Evolutionary conservation across 2,888 invertebrate species (phyloP), one percentile per base, ranked within the genome.

Genomic region (Dryobotodes eremita): DNA sequence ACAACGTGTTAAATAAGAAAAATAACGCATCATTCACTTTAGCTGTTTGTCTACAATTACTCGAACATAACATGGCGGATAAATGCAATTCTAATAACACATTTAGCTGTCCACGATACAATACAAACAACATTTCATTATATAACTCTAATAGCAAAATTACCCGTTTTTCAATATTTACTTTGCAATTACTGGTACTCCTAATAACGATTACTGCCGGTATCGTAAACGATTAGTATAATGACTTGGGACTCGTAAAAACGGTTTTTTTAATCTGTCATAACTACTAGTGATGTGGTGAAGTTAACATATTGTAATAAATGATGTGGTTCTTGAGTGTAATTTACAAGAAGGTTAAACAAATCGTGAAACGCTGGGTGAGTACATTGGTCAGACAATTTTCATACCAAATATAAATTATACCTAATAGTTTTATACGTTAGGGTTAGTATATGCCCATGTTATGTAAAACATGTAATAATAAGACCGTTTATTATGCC

Each of bases 291-390:
- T 82, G 82, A 62, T 77, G 80, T 84, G 73, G 71, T 78, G 76
- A 57, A 69, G 82, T 77, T 46, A 82, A 83, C 78, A 82, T 71
- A 4, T 31, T 55, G 57, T 76, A 26, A 75, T 71, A 87, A 82
- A 91, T 89, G 88, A 74, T 74, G 68, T 79, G 70, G 68, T 83
- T 88, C 31, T 57, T 89, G 15, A 31, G 73, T 70, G 80, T 80
- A 69, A 61, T 87, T 71, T 77, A 80, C n/a, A 71, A 72, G 46
- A 88, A 85, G 83, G 31, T 90, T 55, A 89, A 89, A 82, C 77
- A 85, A 71, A 71, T 87, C 31, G 10, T 89, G 64, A 69, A 77
- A 48, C 78, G 69, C 69, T 82, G 83, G 86, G 83, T 86, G 68
- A 88, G 86, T 78, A 31, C 23, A 42, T 55, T 36, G 15, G 15